Conservation (phyloP, 2,888 invertebrate species). For the Meganola albula region DNA sequence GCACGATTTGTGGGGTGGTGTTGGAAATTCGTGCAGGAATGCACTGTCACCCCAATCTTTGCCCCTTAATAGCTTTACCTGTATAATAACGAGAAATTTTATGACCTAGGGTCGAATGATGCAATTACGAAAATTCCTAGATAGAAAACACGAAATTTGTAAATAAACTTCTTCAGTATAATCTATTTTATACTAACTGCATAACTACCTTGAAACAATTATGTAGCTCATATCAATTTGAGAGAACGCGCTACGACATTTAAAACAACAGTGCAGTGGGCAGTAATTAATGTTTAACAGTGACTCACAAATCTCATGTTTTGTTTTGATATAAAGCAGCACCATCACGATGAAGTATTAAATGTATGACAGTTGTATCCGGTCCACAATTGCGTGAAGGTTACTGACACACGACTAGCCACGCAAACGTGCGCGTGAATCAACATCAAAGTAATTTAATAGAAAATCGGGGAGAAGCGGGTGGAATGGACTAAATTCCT, state of each 20-base stretch:
- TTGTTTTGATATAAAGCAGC: slow-evolving; percentile 46
- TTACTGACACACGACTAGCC: slow-evolving; percentile 54
- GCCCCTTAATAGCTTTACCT: slow-evolving; percentile 35
- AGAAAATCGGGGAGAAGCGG: too few species aligned
- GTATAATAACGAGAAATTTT: slow-evolving; percentile 25
- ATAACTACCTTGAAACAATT: slow-evolving; percentile 8
- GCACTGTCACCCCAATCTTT: slow-evolving; percentile 50
- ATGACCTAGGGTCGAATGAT: slow-evolving; percentile 21
- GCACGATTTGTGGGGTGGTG: slow-evolving; percentile 37
- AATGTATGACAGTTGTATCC: slow-evolving; percentile 45
- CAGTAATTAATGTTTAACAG: slow-evolving; percentile 24
- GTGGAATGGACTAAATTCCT: too few species aligned
- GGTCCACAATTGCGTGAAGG: slow-evolving; percentile 55
- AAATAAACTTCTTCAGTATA: slow-evolving; percentile 4
- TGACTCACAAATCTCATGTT: slow-evolving; percentile 27
- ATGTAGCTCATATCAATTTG: slow-evolving; percentile 4
- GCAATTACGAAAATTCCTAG: slow-evolving; percentile 8
- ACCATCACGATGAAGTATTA: slow-evolving; percentile 43
- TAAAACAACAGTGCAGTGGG: slow-evolving; percentile 17
- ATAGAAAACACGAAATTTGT: not conserved
- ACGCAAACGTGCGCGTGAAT: slow-evolving; percentile 39
- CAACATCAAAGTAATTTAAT: slow-evolving; percentile 29
- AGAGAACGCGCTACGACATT: too few species aligned
- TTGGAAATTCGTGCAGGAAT: slow-evolving; percentile 59
- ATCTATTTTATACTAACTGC: slow-evolving; percentile 4